Conservation (phyloP, 1,140 invertebrate genomes). For the Onthophagus taurus region DNA sequence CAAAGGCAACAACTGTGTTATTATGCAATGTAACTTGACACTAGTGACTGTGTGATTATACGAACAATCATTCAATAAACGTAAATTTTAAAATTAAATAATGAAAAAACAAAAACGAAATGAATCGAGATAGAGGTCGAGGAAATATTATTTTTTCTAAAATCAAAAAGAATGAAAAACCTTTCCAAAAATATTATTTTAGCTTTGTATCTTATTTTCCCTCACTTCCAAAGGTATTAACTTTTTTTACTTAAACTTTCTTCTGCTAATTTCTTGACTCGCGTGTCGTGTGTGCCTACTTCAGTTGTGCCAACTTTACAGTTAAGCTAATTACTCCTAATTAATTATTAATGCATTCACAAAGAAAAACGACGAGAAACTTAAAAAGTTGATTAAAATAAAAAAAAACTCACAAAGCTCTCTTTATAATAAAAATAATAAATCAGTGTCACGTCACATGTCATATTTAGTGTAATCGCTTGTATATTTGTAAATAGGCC, state of each 20-base stretch:
- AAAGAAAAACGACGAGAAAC: too few species aligned
- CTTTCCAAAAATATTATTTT: neutral
- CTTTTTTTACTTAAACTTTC: conserved; percentile 7
- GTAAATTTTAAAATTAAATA: too few species aligned
- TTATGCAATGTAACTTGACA: conserved; percentile 33
- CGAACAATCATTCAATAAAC: conserved; percentile 28
- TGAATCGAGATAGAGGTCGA: too few species aligned
- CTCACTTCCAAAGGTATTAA: too few species aligned
- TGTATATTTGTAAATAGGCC: conserved; percentile 37
- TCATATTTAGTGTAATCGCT: conserved; percentile 32
- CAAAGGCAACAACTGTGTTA: conserved; percentile 21
- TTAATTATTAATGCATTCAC: conserved; percentile 5
- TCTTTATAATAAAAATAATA: too few species aligned
- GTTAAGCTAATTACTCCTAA: too few species aligned
- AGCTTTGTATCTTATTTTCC: too few species aligned
- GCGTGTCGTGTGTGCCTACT: conserved; percentile 27
- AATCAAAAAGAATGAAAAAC: conserved; percentile 16
- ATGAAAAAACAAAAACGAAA: too few species aligned
- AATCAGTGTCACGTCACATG: conserved; percentile 35
- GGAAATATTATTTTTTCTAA: too few species aligned
- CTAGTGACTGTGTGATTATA: conserved; percentile 26
- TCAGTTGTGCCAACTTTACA: conserved; percentile 24
- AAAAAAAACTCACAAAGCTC: too few species aligned
- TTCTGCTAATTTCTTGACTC: conserved; percentile 2
- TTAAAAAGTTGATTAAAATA: too few species aligned